A percentile compares a stretch with the other conserved stretches of the same genome.
These are phyloP conservation scores for Entomobrya proxima DNA, from an alignment of 2,888 invertebrate species.

Conservation along the genomic window DNA sequence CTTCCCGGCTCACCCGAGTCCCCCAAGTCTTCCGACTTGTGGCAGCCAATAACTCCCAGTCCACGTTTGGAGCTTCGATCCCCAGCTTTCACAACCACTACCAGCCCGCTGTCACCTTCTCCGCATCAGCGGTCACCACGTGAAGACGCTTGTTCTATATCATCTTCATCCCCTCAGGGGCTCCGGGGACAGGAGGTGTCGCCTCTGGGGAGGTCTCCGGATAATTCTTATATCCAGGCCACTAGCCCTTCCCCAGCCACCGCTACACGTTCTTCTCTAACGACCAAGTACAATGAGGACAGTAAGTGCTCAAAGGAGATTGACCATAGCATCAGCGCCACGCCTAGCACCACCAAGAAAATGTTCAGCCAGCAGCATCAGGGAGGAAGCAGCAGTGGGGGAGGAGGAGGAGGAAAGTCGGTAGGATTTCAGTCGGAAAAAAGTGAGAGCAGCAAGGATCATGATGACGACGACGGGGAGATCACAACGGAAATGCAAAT, in stretches of 20 bases:
- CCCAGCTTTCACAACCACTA: slow-evolving; percentile 44
- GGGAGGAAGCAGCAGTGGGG: slow-evolving; percentile 1
- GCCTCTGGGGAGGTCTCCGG: neutral
- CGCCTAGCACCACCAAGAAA: slow-evolving; percentile 23
- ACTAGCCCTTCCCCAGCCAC: neutral
- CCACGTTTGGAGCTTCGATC: slow-evolving; percentile 62
- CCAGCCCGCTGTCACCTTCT: slow-evolving; percentile 29
- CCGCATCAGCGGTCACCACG: slow-evolving; percentile 19
- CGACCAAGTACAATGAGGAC: slow-evolving; percentile 41
- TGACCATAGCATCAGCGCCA: slow-evolving; percentile 22
- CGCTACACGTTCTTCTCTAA: neutral
- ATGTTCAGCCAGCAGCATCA: slow-evolving; percentile 21
- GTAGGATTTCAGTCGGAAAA: slow-evolving; percentile 59
- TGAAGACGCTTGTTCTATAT: slow-evolving; percentile 36
- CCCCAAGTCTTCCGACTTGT: slow-evolving; percentile 73
- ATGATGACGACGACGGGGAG: slow-evolving; percentile 77
- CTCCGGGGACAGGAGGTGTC: neutral
- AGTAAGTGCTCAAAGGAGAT: slow-evolving; percentile 46
- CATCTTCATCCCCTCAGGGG: slow-evolving; percentile 24
- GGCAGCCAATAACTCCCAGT: slow-evolving; percentile 70
- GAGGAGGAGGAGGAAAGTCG: slow-evolving; percentile 32
- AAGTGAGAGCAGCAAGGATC: slow-evolving; percentile 62
- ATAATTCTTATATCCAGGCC: slow-evolving; percentile 15
- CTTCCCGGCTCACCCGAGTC: slow-evolving; percentile 69
- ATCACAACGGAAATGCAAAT: slow-evolving; percentile 73